These are phyloP conservation scores for Mythimna loreyi DNA, from an alignment of 2,888 invertebrate genomes.

Conservation along the genomic window DNA sequence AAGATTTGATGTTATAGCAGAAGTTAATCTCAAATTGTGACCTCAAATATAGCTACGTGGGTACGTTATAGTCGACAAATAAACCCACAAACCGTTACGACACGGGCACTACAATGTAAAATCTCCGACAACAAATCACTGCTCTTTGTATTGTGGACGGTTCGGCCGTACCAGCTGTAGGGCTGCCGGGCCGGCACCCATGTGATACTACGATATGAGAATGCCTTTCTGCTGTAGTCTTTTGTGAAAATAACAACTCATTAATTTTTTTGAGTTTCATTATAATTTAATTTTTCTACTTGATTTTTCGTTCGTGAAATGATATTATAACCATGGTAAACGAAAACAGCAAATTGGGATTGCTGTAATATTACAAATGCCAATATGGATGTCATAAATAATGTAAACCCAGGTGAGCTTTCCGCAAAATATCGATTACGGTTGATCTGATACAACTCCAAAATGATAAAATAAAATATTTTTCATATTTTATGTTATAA, in stretches of 20 bases:
- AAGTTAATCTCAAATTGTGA: slow-evolving; percentile 48
- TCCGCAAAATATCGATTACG: slow-evolving; percentile 14
- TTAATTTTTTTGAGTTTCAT: no score
- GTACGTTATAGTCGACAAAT: slow-evolving; percentile 58
- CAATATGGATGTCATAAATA: slow-evolving; percentile 16
- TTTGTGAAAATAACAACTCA: slow-evolving; percentile 18
- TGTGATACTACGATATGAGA: slow-evolving; percentile 29
- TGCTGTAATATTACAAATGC: not conserved
- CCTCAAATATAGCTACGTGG: slow-evolving; percentile 57
- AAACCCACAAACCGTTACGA: slow-evolving; percentile 71
- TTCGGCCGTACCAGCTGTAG: slow-evolving; percentile 59
- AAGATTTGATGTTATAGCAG: slow-evolving; percentile 12
- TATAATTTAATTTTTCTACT: not conserved
- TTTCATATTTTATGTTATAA: slow-evolving; percentile 8
- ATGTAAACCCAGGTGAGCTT: slow-evolving; percentile 6
- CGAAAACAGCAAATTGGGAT: not conserved
- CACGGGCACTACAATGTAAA: slow-evolving; percentile 68
- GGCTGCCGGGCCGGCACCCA: slow-evolving; percentile 51
- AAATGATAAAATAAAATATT: slow-evolving; percentile 17
- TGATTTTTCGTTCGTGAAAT: not conserved
- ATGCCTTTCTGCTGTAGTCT: slow-evolving; percentile 40
- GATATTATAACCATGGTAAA: slow-evolving; percentile 1
- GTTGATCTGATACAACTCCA: slow-evolving; percentile 21
- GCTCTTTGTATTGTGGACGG: slow-evolving; percentile 68
- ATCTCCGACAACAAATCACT: slow-evolving; percentile 73